These are phyloP conservation scores for Rattus norvegicus DNA, from an alignment of 2,113 vertebrate genomes.

Conservation along the genomic window GRCr8 NC_086033.1:105797501-105798000, in stretches of 20 bases:
- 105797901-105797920: slow-evolving; percentile 71
- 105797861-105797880: slow-evolving; percentile 67
- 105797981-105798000: slow-evolving; percentile 42
- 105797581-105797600: neutral
- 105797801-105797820: slow-evolving; percentile 55
- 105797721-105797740: neutral
- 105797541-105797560: slow-evolving; percentile 71
- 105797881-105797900: slow-evolving; percentile 56
- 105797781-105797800: slow-evolving; percentile 41
- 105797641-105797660: neutral
- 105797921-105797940: slow-evolving; percentile 76
- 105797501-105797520: neutral
- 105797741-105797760: neutral
- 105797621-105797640: neutral
- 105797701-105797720: neutral
- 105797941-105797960: slow-evolving; percentile 58
- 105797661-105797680: neutral
- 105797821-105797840: slow-evolving; percentile 61
- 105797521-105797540: neutral
- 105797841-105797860: slow-evolving; percentile 64
- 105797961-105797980: slow-evolving; percentile 72
- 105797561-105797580: slow-evolving; percentile 32
- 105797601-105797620: neutral
- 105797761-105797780: neutral
- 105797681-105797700: neutral